A percentile compares a stretch with the other conserved stretches of the same genome.
Conservation (phyloP, 2,888 invertebrate genomes). For the Mimas tiliae region DNA sequence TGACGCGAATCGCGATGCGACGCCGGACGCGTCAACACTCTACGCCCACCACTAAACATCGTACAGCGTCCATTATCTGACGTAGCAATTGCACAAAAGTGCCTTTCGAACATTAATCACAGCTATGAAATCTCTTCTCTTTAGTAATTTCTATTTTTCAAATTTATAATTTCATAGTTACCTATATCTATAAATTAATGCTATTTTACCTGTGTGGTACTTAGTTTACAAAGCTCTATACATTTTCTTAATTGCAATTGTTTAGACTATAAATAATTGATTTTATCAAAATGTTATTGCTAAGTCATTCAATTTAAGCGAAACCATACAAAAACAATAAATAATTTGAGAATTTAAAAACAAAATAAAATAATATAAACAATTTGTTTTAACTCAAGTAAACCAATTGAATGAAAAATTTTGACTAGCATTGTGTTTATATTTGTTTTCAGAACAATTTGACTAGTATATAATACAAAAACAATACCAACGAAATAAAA, state of each 20-base stretch:
- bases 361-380: slow-evolving; percentile 55
- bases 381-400: slow-evolving; percentile 52
- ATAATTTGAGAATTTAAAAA: slow-evolving; percentile 53
- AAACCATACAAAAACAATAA: slow-evolving; percentile 67
- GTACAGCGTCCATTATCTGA: slow-evolving; percentile 50
- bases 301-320: slow-evolving; percentile 70
- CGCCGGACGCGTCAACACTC: neutral
- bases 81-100: slow-evolving; percentile 78
- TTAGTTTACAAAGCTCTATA: slow-evolving; percentile 84
- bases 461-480: slow-evolving; percentile 71
- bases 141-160: slow-evolving; percentile 64
- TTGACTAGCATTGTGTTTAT: slow-evolving; percentile 75
- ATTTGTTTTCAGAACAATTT: slow-evolving; percentile 71
- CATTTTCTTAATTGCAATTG: slow-evolving; percentile 81
- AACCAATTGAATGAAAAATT: slow-evolving; percentile 67
- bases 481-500: slow-evolving; percentile 57
- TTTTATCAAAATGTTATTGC: slow-evolving; percentile 82
- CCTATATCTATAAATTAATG: slow-evolving; percentile 69
- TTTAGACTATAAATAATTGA: slow-evolving; percentile 83
- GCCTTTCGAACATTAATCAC: slow-evolving; percentile 76
- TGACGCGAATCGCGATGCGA: no score
- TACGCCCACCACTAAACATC: neutral
- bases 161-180: slow-evolving; percentile 63
- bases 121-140: slow-evolving; percentile 82
- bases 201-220: slow-evolving; percentile 81